Conservation (phyloP, 2,797 vertebrate genomes). For the Discoglossus pictus region DNA sequence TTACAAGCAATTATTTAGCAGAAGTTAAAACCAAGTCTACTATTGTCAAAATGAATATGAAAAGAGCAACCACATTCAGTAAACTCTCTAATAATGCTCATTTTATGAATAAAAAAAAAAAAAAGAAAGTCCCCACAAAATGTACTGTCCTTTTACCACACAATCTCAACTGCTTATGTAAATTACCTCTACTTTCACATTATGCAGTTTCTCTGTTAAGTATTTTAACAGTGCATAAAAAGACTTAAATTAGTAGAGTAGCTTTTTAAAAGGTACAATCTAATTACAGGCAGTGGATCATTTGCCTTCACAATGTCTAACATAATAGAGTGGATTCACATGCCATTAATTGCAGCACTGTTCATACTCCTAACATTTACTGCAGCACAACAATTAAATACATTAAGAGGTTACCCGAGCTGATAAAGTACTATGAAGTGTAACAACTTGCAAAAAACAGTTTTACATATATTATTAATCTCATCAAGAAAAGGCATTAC, state of each 20-base stretch:
- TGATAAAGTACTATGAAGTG: slow-evolving; percentile 13
- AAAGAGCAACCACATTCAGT: slow-evolving; percentile 1
- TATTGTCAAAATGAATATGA: slow-evolving; percentile 12
- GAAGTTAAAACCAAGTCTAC: background rate
- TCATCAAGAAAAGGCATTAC: no score
- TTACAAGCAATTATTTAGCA: background rate
- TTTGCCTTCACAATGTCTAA: slow-evolving; percentile 24
- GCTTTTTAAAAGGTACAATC: slow-evolving; percentile 26
- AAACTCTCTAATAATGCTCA: background rate
- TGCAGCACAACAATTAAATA: slow-evolving; percentile 16
- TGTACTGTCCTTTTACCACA: slow-evolving; percentile 10
- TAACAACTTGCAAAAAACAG: background rate
- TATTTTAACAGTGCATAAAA: slow-evolving; percentile 22
- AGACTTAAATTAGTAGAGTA: slow-evolving; percentile 7
- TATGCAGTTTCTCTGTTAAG: slow-evolving; percentile 2
- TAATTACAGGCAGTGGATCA: slow-evolving; percentile 33
- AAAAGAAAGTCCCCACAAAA: slow-evolving; percentile 1
- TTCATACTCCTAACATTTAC: slow-evolving; percentile 13
- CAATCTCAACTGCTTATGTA: slow-evolving; percentile 7
- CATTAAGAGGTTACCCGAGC: slow-evolving; percentile 12
- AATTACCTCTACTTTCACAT: slow-evolving; percentile 3
- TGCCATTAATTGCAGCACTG: slow-evolving; percentile 17
- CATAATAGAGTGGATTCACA: slow-evolving; percentile 21
- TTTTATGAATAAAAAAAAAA: slow-evolving; percentile 3
- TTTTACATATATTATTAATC: slow-evolving; percentile 9